A percentile compares a stretch with the other conserved stretches of the same genome.
Evolutionary conservation across 2,888 invertebrate species (phyloP).

Genomic region (Drosophila cognata): DNA sequence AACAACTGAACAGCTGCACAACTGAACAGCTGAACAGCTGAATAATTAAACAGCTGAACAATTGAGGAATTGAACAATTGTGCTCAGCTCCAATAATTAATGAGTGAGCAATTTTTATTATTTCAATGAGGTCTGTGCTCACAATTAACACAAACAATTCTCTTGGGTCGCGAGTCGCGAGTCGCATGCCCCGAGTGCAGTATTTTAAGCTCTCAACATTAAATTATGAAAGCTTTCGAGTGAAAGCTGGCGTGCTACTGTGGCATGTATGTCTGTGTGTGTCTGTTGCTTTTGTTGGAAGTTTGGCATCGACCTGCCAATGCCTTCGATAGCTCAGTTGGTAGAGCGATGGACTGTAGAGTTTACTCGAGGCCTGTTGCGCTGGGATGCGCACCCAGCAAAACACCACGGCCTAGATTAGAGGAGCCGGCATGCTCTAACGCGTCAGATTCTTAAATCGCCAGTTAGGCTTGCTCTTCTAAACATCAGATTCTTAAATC

Average conservation of each 20-base stretch:
- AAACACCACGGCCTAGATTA: constrained; percentile 48
- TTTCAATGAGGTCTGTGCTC: constrained; percentile 21
- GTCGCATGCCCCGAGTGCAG: constrained; percentile 42
- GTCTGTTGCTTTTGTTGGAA: constrained; percentile 12
- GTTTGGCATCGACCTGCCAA: constrained; percentile 31
- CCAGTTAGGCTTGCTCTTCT: constrained; percentile 42
- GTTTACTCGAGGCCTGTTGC: constrained; percentile 41
- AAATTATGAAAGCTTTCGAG: constrained; percentile 53
- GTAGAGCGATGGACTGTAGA: constrained; percentile 82
- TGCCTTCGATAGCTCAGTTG: constrained; percentile 81
- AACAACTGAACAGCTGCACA: neutral
- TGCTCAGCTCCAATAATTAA: neutral
- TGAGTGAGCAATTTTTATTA: constrained; percentile 3
- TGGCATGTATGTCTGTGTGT: neutral
- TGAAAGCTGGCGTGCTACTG: constrained; percentile 49
- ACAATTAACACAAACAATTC: constrained; percentile 10
- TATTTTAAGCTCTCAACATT: constrained; percentile 45
- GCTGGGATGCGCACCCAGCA: constrained; percentile 17
- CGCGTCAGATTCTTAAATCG: too few relatives aligned
- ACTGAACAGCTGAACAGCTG: neutral
- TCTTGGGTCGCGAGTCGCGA: neutral
- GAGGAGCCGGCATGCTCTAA: too few relatives aligned
- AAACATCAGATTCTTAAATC: constrained; percentile 59
- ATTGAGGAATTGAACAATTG: neutral
- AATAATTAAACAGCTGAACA: neutral